phyloP scores from a whole-genome alignment of 2,888 invertebrate species.

The Venusia cambrica region DNA sequence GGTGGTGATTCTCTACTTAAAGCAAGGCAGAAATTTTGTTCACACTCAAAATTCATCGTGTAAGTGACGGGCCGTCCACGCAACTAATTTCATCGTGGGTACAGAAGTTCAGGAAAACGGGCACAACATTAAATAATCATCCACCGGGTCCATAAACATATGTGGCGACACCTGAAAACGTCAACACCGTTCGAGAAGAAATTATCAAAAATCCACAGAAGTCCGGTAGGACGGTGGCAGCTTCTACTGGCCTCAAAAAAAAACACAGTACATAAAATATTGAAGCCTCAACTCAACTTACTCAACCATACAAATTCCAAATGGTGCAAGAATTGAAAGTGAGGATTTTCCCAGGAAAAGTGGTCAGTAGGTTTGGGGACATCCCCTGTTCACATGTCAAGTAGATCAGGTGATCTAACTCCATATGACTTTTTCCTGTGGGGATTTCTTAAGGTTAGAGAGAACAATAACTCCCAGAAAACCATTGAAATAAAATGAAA shows the following conservation, averaged over 20 bases:
- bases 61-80: conserved; percentile 5
- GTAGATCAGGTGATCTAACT: not conserved
- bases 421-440: not conserved
- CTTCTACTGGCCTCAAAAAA: conserved; percentile 8
- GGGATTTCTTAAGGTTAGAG: not conserved
- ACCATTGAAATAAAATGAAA: too few relatives aligned
- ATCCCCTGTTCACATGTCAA: not conserved
- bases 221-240: conserved; percentile 6
- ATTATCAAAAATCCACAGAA: conserved; percentile 8
- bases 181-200: too few relatives aligned
- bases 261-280: conserved; percentile 4
- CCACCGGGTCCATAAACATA: too few relatives aligned
- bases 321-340: not conserved
- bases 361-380: conserved; percentile 1
- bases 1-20: conserved; percentile 2
- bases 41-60: too few relatives aligned
- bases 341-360: too few relatives aligned
- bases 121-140: conserved; percentile 4
- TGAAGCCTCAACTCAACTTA: conserved; percentile 4
- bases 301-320: conserved; percentile 10
- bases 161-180: too few relatives aligned
- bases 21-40: conserved; percentile 8
- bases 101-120: too few relatives aligned
- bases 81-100: conserved; percentile 8
- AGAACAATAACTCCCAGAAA: not conserved